Conservation (phyloP, 1,140 invertebrate species). For the Zaprionus vittiger region DNA sequence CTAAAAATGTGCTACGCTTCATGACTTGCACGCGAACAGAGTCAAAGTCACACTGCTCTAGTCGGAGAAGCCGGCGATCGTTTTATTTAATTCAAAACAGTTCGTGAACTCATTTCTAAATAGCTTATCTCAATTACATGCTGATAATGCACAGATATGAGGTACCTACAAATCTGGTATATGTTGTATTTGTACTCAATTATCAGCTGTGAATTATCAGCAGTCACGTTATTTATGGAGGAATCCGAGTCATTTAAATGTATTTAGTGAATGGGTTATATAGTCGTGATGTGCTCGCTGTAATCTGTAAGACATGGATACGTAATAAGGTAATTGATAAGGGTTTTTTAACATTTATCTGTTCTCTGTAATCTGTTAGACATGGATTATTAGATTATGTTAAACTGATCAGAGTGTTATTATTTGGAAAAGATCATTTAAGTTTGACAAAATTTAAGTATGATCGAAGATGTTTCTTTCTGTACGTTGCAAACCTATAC, state of each 20-base stretch:
- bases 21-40: background rate
- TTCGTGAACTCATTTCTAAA: background rate
- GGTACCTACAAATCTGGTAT: background rate
- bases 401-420: background rate
- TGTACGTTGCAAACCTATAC: no score
- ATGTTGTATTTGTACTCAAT: background rate
- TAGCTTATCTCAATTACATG: background rate
- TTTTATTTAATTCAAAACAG: background rate
- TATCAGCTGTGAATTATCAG: background rate
- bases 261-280: background rate
- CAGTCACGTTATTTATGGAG: background rate
- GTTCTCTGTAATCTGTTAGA: no score
- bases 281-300: no score
- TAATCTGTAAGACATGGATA: no score
- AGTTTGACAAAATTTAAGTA: background rate
- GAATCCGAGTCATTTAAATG: background rate
- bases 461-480: no score
- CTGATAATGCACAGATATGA: background rate
- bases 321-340: no score
- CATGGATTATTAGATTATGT: no score
- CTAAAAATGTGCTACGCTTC: background rate
- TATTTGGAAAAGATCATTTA: background rate
- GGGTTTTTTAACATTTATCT: no score
- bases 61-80: background rate
- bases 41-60: background rate